These are phyloP conservation scores for Dendrocincla tyrannina DNA, from an alignment of 2,797 vertebrate genomes.

Conservation along the genomic window DNA sequence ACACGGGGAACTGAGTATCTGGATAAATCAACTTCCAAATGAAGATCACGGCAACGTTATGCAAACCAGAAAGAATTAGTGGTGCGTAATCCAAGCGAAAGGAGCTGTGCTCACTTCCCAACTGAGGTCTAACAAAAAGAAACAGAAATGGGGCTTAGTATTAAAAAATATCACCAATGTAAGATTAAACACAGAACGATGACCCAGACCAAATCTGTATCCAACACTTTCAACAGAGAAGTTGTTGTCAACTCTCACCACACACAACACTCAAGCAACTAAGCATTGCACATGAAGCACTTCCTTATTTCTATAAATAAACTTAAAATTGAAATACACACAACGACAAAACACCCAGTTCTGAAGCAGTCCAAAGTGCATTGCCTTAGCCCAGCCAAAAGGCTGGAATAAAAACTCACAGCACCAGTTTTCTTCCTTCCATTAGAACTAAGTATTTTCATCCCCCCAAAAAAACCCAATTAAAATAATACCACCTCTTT, in stretches of 20 bases:
- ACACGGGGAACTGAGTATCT: not conserved
- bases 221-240: not conserved
- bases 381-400: not conserved
- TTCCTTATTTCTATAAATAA: not conserved
- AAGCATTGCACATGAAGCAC: not conserved
- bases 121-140: not conserved
- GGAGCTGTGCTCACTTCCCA: accelerated
- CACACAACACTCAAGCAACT: not conserved
- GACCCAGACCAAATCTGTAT: not conserved
- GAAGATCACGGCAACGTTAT: not conserved
- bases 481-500: not conserved
- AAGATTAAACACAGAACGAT: not conserved
- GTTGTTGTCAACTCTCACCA: not conserved
- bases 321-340: not conserved
- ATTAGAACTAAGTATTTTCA: not conserved
- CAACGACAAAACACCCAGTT: not conserved
- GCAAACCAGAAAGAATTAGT: not conserved
- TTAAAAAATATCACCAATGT: not conserved
- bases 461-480: not conserved
- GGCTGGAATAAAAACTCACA: not conserved
- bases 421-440: not conserved
- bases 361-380: not conserved
- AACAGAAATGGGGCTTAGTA: not conserved
- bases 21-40: not conserved
- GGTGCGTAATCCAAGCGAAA: accelerated